These are phyloP conservation scores for Prunella strophiata DNA, from an alignment of 2,797 vertebrate genomes.

Conservation along the genomic window DNA sequence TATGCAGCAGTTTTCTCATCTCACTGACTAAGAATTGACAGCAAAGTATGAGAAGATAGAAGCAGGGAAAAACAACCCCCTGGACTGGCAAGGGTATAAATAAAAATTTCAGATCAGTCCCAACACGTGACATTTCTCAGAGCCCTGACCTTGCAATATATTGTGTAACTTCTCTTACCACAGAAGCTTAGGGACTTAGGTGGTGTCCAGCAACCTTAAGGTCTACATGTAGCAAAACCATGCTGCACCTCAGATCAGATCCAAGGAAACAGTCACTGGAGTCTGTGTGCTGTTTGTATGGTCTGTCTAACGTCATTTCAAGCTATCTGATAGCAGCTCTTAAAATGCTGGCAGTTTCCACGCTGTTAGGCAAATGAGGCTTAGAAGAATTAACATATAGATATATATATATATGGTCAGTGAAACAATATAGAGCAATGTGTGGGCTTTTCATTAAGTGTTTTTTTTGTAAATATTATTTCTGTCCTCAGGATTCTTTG, in stretches of 20 bases:
- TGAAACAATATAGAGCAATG: neutral
- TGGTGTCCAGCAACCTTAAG: neutral
- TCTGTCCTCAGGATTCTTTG: neutral
- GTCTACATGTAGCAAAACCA: neutral
- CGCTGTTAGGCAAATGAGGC: slow-evolving; percentile 35
- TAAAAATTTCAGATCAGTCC: neutral
- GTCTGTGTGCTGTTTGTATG: neutral
- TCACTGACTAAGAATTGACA: neutral
- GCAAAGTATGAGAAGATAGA: neutral
- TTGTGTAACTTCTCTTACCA: neutral
- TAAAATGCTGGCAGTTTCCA: slow-evolving; percentile 26
- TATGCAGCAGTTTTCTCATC: neutral
- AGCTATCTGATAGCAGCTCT: slow-evolving; percentile 20
- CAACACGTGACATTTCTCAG: neutral
- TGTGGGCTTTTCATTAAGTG: neutral
- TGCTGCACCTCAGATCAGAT: rapidly evolving
- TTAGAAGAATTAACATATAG: slow-evolving; percentile 16
- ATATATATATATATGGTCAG: neutral
- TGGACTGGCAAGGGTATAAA: neutral
- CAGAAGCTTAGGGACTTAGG: neutral
- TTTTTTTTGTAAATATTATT: neutral
- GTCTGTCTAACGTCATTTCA: slow-evolving; percentile 1
- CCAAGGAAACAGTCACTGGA: neutral
- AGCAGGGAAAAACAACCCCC: neutral
- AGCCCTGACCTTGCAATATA: neutral